Conservation (phyloP, 2,797 vertebrate species). For the Galago senegalensis region DNA sequence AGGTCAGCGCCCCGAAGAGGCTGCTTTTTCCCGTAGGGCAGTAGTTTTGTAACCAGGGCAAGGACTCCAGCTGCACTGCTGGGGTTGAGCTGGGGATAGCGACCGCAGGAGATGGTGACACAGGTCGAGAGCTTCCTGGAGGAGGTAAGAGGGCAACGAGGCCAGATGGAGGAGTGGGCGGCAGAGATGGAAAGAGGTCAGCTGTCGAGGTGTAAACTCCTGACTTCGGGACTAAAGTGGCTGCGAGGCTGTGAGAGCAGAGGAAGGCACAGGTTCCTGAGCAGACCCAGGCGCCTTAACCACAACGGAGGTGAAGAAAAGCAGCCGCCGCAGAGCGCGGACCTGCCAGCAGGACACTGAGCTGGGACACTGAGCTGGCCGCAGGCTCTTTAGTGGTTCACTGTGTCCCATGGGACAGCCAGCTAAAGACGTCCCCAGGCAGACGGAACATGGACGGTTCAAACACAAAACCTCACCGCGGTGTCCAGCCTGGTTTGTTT, state of each 20-base stretch:
- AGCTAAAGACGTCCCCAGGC: not conserved
- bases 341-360: no score
- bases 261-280: not conserved
- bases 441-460: not conserved
- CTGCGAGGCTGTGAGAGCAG: not conserved
- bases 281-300: not conserved
- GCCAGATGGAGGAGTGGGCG: not conserved
- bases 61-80: not conserved
- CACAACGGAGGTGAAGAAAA: not conserved
- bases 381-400: not conserved
- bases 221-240: not conserved
- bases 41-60: constrained; percentile 29
- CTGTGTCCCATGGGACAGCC: no score
- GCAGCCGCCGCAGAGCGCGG: not conserved
- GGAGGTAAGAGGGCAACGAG: not conserved
- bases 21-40: not conserved
- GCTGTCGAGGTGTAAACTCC: not conserved
- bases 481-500: no score
- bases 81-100: not conserved
- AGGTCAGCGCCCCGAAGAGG: not conserved
- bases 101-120: not conserved
- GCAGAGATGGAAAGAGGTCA: not conserved
- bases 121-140: not conserved
- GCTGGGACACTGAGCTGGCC: no score
- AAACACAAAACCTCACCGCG: not conserved